phyloP scores from a whole-genome alignment of 2,113 vertebrate species.

The Seriola rivoliana region DNA sequence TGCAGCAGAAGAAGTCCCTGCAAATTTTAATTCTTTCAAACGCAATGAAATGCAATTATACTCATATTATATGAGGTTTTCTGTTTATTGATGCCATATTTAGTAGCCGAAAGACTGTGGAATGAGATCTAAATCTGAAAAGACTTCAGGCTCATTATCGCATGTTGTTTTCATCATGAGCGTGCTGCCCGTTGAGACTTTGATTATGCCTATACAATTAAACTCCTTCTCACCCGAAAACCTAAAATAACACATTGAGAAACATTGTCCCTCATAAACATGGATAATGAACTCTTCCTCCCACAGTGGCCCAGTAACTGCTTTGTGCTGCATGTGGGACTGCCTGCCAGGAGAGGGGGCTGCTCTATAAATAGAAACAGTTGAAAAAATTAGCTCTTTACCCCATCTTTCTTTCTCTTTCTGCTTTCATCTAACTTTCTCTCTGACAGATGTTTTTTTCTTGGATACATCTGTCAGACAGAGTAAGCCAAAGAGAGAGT shows the following conservation, averaged over 20 bases:
- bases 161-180: neutral
- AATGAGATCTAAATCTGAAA: neutral
- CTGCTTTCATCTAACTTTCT: conserved; percentile 31
- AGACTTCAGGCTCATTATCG: neutral
- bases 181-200: neutral
- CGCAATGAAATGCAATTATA: neutral
- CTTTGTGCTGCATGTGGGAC: conserved; percentile 39
- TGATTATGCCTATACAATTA: neutral
- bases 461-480: neutral
- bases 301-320: conserved; percentile 9
- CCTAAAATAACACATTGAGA: conserved; percentile 22
- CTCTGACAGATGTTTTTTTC: neutral
- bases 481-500: neutral
- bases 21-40: neutral
- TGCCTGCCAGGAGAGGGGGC: conserved; percentile 75
- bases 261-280: neutral
- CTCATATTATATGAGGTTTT: neutral
- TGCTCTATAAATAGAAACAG: conserved; percentile 65
- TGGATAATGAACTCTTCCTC: conserved; percentile 28
- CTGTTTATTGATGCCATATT: neutral
- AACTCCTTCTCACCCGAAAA: neutral
- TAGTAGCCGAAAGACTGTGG: neutral
- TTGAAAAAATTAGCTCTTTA: neutral
- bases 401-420: neutral
- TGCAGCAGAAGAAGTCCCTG: too few relatives aligned